A percentile compares a stretch with the other conserved stretches of the same genome.
phyloP scores from a whole-genome alignment of 2,797 vertebrate genomes.

The Muscicapa comitata region DNA sequence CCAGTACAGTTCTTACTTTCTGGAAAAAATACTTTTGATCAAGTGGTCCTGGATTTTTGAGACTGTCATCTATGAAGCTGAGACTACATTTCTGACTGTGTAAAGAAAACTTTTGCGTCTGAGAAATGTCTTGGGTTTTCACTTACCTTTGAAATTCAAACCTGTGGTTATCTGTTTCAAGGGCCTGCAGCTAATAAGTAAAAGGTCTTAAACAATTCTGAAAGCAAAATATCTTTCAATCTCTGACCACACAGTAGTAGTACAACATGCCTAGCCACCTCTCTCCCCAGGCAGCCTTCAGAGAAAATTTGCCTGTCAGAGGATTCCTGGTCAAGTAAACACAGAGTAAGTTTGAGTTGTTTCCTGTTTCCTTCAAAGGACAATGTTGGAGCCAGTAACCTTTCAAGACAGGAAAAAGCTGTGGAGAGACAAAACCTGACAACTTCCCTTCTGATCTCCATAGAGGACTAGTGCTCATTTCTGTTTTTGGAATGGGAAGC shows the following conservation, averaged over 20 bases:
- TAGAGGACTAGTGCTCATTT: not conserved
- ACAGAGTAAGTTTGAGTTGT: conserved; percentile 1
- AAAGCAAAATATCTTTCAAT: not conserved
- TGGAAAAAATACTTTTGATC: not conserved
- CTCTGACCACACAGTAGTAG: not conserved
- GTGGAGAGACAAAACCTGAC: conserved; percentile 5
- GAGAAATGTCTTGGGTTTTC: not conserved
- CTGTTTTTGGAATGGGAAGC: not conserved
- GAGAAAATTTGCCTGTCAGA: conserved; percentile 3
- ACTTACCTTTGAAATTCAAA: not conserved
- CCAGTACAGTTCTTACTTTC: not conserved
- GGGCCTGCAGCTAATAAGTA: not conserved
- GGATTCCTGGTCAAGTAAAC: conserved; percentile 19
- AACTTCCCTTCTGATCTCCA: conserved; percentile 1
- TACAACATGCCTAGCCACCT: not conserved
- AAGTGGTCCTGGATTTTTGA: not conserved
- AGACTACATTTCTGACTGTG: not conserved
- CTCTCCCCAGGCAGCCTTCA: not conserved
- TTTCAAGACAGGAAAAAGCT: conserved; percentile 52
- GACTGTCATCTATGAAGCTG: not conserved
- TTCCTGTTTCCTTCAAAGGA: conserved; percentile 56
- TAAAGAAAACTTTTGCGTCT: not conserved
- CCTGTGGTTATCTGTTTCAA: not conserved
- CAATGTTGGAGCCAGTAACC: not conserved
- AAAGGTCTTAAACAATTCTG: not conserved